Evolutionary conservation across 2,888 invertebrate genomes (phyloP), one percentile per base, ranked within the genome.

Genomic region (Eupithecia subfuscata): DNA sequence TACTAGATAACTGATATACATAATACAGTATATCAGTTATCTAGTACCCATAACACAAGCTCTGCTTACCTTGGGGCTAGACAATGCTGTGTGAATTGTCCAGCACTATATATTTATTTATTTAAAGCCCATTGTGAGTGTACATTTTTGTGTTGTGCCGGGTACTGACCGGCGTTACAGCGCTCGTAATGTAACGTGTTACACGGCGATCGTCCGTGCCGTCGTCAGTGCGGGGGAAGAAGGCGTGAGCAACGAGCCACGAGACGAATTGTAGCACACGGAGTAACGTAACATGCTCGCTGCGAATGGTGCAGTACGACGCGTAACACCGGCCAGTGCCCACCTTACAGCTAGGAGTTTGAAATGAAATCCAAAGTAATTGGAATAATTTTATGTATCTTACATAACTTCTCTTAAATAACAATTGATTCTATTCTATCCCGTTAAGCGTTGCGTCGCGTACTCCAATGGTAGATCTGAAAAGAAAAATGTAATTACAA

Each of bases 321-420:
- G 7, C 7, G 16, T 45, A 7, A 37, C 37, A 37, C 37, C 37
- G 37, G 6, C 5, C 7, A 4, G 6, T 45, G 18, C 43, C 43
- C 0, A 43, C 16, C 16, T 45, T 6, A 45, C 11, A 25, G 22
- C 5, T 25, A 22, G 16, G 8, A 37, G 18, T 69, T 76, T 12
- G 71, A 74, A 78, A 75, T 67, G 81, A 80, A 80, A 40, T 40
- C 43, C 18, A 40, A 52, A 43, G 40, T 80, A 84, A 80, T 88
- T 92, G 92, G 93, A 93, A 93, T 93, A 89, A 87, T 88, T 91
- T 90, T 85, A 86, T 81, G 88, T 93, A 93, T 92, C 92, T 93
- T 93, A 94, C 92, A 93, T 86, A 89, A 88, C 82, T 86, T 87
- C 76, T 83, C 90, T 91, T 92, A 92, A 86, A 87, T 86, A 87